Evolutionary conservation across 1,140 invertebrate species (phyloP).

Genomic region (Tribolium castaneum): DNA sequence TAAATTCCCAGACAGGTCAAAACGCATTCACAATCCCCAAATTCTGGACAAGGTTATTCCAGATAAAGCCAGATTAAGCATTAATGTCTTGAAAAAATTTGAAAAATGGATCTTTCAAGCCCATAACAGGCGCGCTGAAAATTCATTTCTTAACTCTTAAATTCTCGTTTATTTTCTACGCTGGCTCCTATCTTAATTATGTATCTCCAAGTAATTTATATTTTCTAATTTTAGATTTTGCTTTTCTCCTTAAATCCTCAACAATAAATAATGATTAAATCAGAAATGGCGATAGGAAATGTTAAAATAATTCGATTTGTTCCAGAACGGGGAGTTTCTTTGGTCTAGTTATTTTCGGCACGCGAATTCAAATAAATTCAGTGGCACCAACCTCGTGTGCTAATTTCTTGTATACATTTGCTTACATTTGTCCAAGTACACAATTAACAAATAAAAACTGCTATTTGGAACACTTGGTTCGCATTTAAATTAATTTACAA

Average conservation of each 20-base stretch:
- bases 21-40: neutral
- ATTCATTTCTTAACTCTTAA: constrained; percentile 8
- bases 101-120: neutral
- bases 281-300: neutral
- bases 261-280: neutral
- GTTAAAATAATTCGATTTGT: neutral
- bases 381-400: neutral
- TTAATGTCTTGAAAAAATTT: neutral
- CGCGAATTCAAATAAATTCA: neutral
- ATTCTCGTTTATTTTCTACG: constrained; percentile 13
- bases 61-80: neutral
- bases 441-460: neutral
- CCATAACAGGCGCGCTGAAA: neutral
- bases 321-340: neutral
- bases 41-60: neutral
- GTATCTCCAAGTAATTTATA: constrained; percentile 22
- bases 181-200: constrained; percentile 22
- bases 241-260: neutral
- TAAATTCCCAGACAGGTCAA: neutral
- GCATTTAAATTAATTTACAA: too few species aligned
- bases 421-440: neutral
- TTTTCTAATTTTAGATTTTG: constrained; percentile 29
- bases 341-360: constrained; percentile 9
- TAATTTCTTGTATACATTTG: neutral
- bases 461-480: neutral